Conservation (phyloP, 1,140 invertebrate species). For the Solenopsis invicta region DNA sequence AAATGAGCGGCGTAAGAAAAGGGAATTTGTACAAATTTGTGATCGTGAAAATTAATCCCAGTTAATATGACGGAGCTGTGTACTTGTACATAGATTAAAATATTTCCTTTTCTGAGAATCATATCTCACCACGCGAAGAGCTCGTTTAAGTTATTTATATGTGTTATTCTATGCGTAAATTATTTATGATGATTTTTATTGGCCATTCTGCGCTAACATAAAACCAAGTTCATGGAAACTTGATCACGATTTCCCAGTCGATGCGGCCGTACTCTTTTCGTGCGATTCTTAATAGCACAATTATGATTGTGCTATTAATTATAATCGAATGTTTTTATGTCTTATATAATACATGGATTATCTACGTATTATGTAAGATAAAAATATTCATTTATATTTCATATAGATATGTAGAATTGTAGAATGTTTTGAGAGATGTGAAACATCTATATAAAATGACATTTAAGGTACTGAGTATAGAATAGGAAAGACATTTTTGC, state of each 20-base stretch:
- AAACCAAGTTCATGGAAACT: not conserved
- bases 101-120: slow-evolving; percentile 52
- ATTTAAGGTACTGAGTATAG: slow-evolving; percentile 67
- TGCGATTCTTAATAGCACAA: slow-evolving; percentile 22
- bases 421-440: not conserved
- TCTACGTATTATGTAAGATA: not conserved
- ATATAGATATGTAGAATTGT: slow-evolving; percentile 1
- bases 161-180: slow-evolving; percentile 41
- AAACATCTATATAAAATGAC: slow-evolving; percentile 46
- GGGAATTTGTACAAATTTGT: slow-evolving; percentile 74
- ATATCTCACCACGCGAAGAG: slow-evolving; percentile 33
- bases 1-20: slow-evolving; percentile 70
- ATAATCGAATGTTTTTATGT: slow-evolving; percentile 21
- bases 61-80: slow-evolving; percentile 53
- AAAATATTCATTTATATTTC: slow-evolving; percentile 16
- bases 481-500: slow-evolving; percentile 26
- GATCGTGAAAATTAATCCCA: slow-evolving; percentile 67
- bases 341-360: not conserved
- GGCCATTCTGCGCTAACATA: slow-evolving; percentile 16
- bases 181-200: slow-evolving; percentile 61
- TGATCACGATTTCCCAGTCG: slow-evolving; percentile 39
- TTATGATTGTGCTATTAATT: not conserved
- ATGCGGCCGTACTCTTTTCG: slow-evolving; percentile 25
- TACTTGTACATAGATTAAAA: slow-evolving; percentile 73
- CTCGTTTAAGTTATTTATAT: slow-evolving; percentile 71